Base-by-base conservation (phyloP, 1,140 invertebrate species). In the Coenobita brevimanus region DNA sequence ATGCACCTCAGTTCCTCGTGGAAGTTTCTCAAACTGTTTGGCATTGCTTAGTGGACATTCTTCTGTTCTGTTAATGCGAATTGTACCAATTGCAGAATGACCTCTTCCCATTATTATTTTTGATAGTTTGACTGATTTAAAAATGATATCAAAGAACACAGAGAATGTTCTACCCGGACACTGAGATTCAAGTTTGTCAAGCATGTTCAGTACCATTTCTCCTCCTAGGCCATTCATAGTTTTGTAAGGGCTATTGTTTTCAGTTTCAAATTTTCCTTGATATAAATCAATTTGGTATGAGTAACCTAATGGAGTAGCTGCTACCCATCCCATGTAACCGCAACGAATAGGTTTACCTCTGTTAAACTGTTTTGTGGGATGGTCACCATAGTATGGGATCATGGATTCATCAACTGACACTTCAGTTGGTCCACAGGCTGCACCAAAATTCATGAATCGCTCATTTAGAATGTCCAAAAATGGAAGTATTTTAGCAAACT, bases 121-220 rank as follows among this genome's bases (percentile, higher is more conserved):
- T 21, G 62, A 81, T 24, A 81, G 79, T 81, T 62, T 82, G 54
- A 79, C 33, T 79, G 76, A 79, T 24, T 30, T 79, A 46, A 79
- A 79, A 79, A 41, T 79, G n/a, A n/a, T 82, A 41, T 82, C 50
- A 64, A 82, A 82, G 79, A 46, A 82, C 27, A 82, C 15, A 21
- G 30, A 62, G 38, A 62, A 82, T 82, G 27, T 82, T 67, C 36
- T 82, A 62, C 79, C 79, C 15, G 10, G 79, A 41, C 62, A 60
- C 62, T 62, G 57, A 62, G 50, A 67, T 41, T 76, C 2, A 6
- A 76, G 73, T 76, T 41, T 3, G 24, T 76, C 73, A 76, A 76
- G 73, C 24, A 76, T 33, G 36, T 27, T 76, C 38, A 76, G 38
- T 30, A 76, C 46, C 33, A 82, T 54, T 64, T 13, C 79, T 82